These are phyloP conservation scores for Ageneiosus marmoratus DNA, from an alignment of 2,113 vertebrate species.

Conservation along the genomic window DNA sequence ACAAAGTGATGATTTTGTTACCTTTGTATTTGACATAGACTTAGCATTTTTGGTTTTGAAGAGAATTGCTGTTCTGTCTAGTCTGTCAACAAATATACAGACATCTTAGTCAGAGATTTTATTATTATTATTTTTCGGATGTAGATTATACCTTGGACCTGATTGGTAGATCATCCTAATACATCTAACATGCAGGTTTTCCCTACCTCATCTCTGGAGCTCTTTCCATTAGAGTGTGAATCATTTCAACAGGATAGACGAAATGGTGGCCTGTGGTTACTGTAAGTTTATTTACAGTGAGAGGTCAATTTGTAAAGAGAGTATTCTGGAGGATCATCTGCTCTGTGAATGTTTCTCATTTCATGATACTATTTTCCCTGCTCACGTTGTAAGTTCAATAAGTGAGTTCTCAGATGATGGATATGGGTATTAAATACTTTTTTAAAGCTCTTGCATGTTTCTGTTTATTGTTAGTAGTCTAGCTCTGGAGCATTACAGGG, in stretches of 20 bases:
- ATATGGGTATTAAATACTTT: constrained; percentile 61
- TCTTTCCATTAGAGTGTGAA: constrained; percentile 56
- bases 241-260: constrained; percentile 10
- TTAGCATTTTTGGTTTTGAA: constrained; percentile 32
- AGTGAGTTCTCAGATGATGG: constrained; percentile 60
- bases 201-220: constrained; percentile 38
- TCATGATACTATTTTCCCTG: constrained; percentile 50
- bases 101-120: constrained; percentile 16
- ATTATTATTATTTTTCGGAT: background rate
- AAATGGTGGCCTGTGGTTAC: constrained; percentile 31
- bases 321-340: constrained; percentile 50
- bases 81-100: constrained; percentile 35
- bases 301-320: constrained; percentile 56
- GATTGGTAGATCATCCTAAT: background rate
- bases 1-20: constrained; percentile 57
- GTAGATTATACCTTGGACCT: background rate
- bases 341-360: constrained; percentile 57
- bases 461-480: constrained; percentile 1
- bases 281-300: constrained; percentile 57
- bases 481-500: background rate
- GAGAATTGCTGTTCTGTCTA: constrained; percentile 32
- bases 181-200: constrained; percentile 67
- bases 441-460: constrained; percentile 28
- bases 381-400: constrained; percentile 48
- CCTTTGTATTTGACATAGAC: constrained; percentile 49